Conservation (phyloP, 1,140 invertebrate genomes). For the Eciton burchellii region DNA sequence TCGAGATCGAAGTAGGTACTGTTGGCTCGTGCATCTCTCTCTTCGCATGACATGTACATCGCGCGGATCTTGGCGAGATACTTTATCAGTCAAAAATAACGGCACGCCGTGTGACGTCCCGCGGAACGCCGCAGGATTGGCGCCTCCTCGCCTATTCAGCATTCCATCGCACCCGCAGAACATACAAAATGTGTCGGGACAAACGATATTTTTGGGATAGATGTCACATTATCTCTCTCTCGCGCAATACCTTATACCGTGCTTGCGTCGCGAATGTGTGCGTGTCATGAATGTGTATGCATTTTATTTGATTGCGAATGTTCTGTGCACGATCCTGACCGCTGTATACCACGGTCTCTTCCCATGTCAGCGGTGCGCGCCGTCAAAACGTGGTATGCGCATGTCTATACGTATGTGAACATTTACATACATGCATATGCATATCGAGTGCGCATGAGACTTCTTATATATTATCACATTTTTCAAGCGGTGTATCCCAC, state of each 20-base stretch:
- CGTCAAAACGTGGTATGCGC: not conserved
- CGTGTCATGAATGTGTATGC: slow-evolving; percentile 41
- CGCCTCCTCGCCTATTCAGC: not conserved
- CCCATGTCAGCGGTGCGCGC: not conserved
- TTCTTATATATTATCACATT: slow-evolving; percentile 69
- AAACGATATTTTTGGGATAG: slow-evolving; percentile 80
- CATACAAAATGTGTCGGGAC: slow-evolving; percentile 69
- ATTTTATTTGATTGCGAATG: slow-evolving; percentile 13
- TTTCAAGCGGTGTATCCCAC: slow-evolving; percentile 65
- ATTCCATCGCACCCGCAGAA: not conserved
- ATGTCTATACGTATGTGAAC: not conserved
- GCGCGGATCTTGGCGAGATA: slow-evolving; percentile 23
- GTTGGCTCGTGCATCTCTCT: slow-evolving; percentile 72
- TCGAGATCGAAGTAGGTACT: slow-evolving; percentile 68
- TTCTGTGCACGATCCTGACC: not conserved
- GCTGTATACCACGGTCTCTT: not conserved
- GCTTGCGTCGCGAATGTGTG: slow-evolving; percentile 42
- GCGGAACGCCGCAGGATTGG: slow-evolving; percentile 25
- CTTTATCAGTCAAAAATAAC: slow-evolving; percentile 72
- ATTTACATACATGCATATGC: slow-evolving; percentile 24
- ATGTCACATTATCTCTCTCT: slow-evolving; percentile 77
- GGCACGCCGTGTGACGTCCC: slow-evolving; percentile 55
- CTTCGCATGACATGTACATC: slow-evolving; percentile 73
- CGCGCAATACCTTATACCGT: slow-evolving; percentile 49
- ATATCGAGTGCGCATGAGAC: not conserved